Conservation (phyloP, 2,888 invertebrate species). For the Noctua comes region DNA sequence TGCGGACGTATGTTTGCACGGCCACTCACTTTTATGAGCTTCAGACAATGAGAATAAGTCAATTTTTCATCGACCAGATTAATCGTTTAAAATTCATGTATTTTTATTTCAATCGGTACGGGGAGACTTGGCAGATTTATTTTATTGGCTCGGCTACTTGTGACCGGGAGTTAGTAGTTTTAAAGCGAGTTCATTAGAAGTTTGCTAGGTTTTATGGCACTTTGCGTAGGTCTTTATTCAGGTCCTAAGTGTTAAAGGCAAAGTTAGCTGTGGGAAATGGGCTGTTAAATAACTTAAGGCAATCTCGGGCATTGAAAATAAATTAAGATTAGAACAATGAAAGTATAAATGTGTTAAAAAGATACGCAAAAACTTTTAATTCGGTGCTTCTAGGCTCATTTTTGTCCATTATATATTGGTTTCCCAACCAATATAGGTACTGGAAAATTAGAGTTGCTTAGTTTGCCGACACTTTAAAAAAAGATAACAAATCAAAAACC, state of each 20-base stretch:
- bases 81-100: constrained; percentile 88
- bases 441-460: background rate
- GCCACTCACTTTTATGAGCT: constrained; percentile 83
- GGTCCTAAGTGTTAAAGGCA: constrained; percentile 14
- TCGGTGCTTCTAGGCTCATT: background rate
- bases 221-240: constrained; percentile 24
- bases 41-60: constrained; percentile 77
- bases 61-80: constrained; percentile 85
- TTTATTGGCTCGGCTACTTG: constrained; percentile 45
- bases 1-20: constrained; percentile 74
- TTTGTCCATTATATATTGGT: background rate
- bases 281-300: constrained; percentile 7
- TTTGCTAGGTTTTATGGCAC: constrained; percentile 31
- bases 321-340: background rate
- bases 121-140: constrained; percentile 50
- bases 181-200: constrained; percentile 43
- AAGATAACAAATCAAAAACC: background rate
- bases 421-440: background rate
- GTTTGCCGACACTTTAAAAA: background rate
- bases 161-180: constrained; percentile 35
- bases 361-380: background rate
- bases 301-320: constrained; percentile 5
- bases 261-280: constrained; percentile 20
- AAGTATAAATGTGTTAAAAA: background rate
- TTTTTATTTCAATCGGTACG: constrained; percentile 67